A percentile compares a stretch with the other conserved stretches of the same genome.
phyloP scores from a whole-genome alignment of 2,888 invertebrate genomes.

The Carpatolechia fugitivella region DNA sequence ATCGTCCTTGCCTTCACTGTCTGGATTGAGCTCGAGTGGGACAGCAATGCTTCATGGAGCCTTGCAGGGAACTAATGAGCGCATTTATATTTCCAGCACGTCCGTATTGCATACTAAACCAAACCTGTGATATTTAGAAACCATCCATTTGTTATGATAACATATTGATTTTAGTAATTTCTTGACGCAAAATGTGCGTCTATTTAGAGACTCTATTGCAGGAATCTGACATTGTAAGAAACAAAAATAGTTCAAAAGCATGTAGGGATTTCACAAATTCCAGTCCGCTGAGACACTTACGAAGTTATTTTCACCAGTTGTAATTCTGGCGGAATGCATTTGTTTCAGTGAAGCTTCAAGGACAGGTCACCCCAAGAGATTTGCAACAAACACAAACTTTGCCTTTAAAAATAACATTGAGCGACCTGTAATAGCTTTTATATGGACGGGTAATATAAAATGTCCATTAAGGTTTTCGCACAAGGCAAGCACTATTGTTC shows the following conservation, averaged over 20 bases:
- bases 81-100: conserved; percentile 55
- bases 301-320: conserved; percentile 3
- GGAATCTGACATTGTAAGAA: conserved; percentile 41
- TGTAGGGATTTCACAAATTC: conserved; percentile 31
- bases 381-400: neutral
- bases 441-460: neutral
- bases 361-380: neutral
- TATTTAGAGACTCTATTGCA: conserved; percentile 41
- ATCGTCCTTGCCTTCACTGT: conserved; percentile 56
- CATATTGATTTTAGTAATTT: conserved; percentile 27
- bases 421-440: neutral
- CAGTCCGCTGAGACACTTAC: neutral
- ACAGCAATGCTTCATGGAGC: conserved; percentile 53
- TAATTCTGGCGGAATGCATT: neutral
- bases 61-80: conserved; percentile 40
- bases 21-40: conserved; percentile 40
- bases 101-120: conserved; percentile 21
- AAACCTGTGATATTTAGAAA: conserved; percentile 34
- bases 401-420: neutral
- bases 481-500: neutral
- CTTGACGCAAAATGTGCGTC: conserved; percentile 29
- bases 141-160: conserved; percentile 5
- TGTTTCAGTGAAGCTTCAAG: neutral
- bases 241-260: conserved; percentile 43
- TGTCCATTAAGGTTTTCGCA: neutral